These are phyloP conservation scores for Subacronicta megacephala DNA, from an alignment of 2,888 invertebrate genomes.

Conservation along the genomic window DNA sequence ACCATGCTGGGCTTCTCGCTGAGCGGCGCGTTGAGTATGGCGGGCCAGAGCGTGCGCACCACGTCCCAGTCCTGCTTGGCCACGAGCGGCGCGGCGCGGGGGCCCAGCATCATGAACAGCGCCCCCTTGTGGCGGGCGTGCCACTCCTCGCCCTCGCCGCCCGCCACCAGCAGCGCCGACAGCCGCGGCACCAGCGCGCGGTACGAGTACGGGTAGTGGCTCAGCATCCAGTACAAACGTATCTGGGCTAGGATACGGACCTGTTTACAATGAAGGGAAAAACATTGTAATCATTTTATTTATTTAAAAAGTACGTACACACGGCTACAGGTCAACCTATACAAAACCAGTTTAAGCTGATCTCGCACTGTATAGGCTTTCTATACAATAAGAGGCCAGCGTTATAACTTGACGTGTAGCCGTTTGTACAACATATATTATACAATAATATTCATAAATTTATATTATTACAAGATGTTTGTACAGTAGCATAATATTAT, in stretches of 20 bases:
- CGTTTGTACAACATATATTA: too few species aligned
- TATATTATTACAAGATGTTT: too few species aligned
- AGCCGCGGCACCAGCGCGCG: slow-evolving; percentile 91
- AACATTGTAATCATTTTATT: too few species aligned
- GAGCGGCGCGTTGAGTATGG: slow-evolving; percentile 93
- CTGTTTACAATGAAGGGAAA: too few species aligned
- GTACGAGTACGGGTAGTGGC: slow-evolving; percentile 92
- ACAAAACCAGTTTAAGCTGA: too few species aligned
- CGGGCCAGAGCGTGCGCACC: slow-evolving; percentile 93
- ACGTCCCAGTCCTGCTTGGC: slow-evolving; percentile 94
- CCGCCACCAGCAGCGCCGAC: slow-evolving; percentile 88
- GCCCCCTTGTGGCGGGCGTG: slow-evolving; percentile 90
- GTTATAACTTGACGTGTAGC: too few species aligned
- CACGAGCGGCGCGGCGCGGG: slow-evolving; percentile 91
- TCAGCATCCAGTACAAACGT: slow-evolving; percentile 90
- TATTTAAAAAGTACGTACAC: too few species aligned
- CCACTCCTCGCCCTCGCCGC: slow-evolving; percentile 84
- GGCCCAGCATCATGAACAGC: slow-evolving; percentile 93
- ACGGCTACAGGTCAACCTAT: too few species aligned
- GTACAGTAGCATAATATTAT: too few species aligned
- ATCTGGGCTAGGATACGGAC: slow-evolving; percentile 92
- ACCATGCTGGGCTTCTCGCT: slow-evolving; percentile 96
- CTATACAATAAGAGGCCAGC: too few species aligned
- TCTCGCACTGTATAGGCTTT: too few species aligned
- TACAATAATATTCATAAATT: too few species aligned